A percentile compares a stretch with the other conserved stretches of the same genome.
Conservation (phyloP, 2,113 vertebrate species). For the Ramphastos sulfuratus region DNA sequence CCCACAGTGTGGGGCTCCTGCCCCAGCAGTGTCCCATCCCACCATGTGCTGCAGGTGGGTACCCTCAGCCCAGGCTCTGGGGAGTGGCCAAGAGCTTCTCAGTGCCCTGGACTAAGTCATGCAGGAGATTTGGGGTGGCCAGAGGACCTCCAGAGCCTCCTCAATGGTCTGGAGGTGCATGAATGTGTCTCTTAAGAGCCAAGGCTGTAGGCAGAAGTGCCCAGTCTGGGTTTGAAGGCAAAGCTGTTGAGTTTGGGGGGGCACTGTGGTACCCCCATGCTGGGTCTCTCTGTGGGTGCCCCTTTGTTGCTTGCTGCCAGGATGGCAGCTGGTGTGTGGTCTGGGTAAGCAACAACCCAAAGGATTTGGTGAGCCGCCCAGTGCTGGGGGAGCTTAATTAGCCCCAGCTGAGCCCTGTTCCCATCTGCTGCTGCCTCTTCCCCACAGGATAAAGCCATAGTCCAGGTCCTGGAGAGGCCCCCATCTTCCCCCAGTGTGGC, state of each 20-base stretch:
- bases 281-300: accelerated
- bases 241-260: not conserved
- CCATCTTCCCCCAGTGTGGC: slow-evolving; percentile 46
- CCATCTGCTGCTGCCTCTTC: not conserved
- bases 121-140: not conserved
- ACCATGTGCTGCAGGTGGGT: slow-evolving; percentile 54
- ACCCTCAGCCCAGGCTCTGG: accelerated
- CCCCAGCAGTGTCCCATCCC: not conserved
- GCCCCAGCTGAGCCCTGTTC: not conserved
- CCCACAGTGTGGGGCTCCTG: not conserved
- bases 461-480: slow-evolving; percentile 79
- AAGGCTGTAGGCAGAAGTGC: not conserved
- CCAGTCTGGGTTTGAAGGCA: not conserved
- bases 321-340: not conserved
- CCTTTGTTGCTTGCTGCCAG: not conserved
- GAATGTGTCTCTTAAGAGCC: not conserved
- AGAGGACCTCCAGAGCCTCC: not conserved
- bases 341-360: not conserved
- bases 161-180: accelerated
- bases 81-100: accelerated
- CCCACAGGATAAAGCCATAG: slow-evolving; percentile 80
- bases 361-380: not conserved
- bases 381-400: not conserved
- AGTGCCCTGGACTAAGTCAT: not conserved
- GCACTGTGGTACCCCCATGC: too few species aligned